Base-by-base conservation (phyloP, 2,888 invertebrate species). In the Acanthopleura granulata region DNA sequence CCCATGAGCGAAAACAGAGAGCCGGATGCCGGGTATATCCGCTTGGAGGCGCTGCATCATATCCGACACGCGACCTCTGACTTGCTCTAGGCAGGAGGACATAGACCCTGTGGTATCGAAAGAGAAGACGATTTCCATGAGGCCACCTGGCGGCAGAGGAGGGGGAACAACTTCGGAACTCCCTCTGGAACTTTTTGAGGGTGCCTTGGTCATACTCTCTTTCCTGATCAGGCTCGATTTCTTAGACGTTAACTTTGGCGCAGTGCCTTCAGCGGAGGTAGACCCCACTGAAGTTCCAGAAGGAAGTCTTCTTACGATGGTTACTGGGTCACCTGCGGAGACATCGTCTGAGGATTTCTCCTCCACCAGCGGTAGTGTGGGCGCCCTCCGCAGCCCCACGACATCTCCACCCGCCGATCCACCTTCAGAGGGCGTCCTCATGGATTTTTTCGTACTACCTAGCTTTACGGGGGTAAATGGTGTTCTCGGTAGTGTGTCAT, bases 81-180 rank as follows among this genome's bases (percentile, higher is more conserved):
- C 84, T 72, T 84, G 79, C 11, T 78, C 78, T 11, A 88, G 77
- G 73, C 79, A 84, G 15, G 77, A 73, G 70, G 75, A 78, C 88
- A 88, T 88, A 29, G 88, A 88, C 15, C 87, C 87, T 0, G 88
- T 88, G 3, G 88, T 88, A 78, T 88, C 88, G 76, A 88, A 87
- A 16, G 86, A 86, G 77, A 88, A 85, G 40, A 85, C 87, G 18
- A 88, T 84, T 71, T 88, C 87, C n/a, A 84, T 76, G 6, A 79
- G 79, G 49, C 72, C 72, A 16, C 74, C 72, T n/a, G 75, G 71
- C 73, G 73, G 71, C 27, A 71, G n/a, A 49, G 71, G 71, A 22
- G 71, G 71, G 15, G 18, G 18, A 4, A 71, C 49, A 49, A 27
- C 40, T 22, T 6, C 3, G 14, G 66, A 66, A 14, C 25, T 25